Evolutionary conservation across 2,888 invertebrate species (phyloP), one percentile per base, ranked within the genome.

Genomic region (Dasypolia templi): DNA sequence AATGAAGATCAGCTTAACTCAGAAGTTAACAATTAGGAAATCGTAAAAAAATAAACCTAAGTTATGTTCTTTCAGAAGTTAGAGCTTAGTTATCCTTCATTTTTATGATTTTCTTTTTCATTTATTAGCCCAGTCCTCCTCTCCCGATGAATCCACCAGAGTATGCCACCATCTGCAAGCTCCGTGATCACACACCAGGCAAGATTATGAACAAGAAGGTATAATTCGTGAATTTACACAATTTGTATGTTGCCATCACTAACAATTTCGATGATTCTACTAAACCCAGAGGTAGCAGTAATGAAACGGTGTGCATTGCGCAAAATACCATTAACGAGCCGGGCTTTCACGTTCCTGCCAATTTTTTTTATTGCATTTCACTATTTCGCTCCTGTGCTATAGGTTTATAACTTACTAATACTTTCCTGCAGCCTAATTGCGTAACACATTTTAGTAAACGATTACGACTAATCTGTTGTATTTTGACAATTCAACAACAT

Each of bases 121-220:
- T 80, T 81, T 75, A 86, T 42, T 80, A 87, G 85, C 79, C 59
- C 51, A 66, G 51, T 75, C 71, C 65, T 67, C 55, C 4, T 77
- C 78, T 75, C 42, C 75, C 84, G 62, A 80, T 83, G 88, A 91
- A 89, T 77, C 73, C 83, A 17, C 93, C 94, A 7, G 92, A 93
- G 81, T 94, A 95, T 84, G 94, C 95, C 2, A 92, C 91, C 0
- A 91, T 94, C 76, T 86, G 86, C 75, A 95, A 95, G 87, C 87
- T 83, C 56, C 91, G 90, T 59, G 90, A 91, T 67, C 81, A 82
- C 84, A 91, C 83, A 81, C 85, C 84, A 62, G 86, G 82, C 72
- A 83, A 81, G 73, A 77, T 81, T 55, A 86, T 89, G 82, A 89
- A 63, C 62, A 63, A 89, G 86, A 94, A 94, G 95, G 94, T 95